Evolutionary conservation across 2,888 invertebrate genomes (phyloP), one percentile per base, ranked within the genome.

Genomic region (Patella ulyssiponensis): DNA sequence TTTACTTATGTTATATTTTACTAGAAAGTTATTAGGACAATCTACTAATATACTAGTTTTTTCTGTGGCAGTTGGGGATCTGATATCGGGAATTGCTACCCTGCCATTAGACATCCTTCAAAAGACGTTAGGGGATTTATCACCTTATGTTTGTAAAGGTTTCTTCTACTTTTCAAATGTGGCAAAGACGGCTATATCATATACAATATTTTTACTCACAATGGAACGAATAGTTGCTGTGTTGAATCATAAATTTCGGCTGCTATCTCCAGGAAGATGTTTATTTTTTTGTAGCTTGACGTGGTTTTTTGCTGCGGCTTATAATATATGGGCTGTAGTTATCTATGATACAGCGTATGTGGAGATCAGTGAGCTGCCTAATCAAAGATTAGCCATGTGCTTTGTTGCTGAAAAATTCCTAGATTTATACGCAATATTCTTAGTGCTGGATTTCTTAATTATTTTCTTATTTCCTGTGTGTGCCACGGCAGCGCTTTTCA

Each of bases 231-330:
- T 83, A 56, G 74, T 82, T 20, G 83, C 83, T 2, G 76, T 79
- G 20, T 69, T 81, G 33, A 79, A 77, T 23, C 78, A 80, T 73
- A 77, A 79, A 53, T 78, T 78, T 69, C 76, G 82, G 69, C 58
- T 71, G 20, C 27, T 77, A 17, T 77, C 74, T n/a, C 33, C 86
- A 2, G 87, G 86, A n/a, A 72, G 86, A 17, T 86, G 86, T 75
- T 84, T 90, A 83, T 90, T 90, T 80, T 88, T 87, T 69, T 87
- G 88, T n/a, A 88, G 86, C 75, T 79, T 90, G 15, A 84, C 88
- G 15, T 90, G 90, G 89, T 90, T 90, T 81, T 90, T 89, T 78
- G 86, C 88, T 0, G 84, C 88, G 0, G 87, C 90, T 11, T 90
- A 88, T 78, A 90, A 89, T 79, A 85, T 90, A 27, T 90, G 90